A percentile compares a stretch with the other conserved stretches of the same genome.
These are phyloP conservation scores for Melanotaenia duboulayi DNA, from an alignment of 2,113 vertebrate genomes.

Conservation along the genomic window DNA sequence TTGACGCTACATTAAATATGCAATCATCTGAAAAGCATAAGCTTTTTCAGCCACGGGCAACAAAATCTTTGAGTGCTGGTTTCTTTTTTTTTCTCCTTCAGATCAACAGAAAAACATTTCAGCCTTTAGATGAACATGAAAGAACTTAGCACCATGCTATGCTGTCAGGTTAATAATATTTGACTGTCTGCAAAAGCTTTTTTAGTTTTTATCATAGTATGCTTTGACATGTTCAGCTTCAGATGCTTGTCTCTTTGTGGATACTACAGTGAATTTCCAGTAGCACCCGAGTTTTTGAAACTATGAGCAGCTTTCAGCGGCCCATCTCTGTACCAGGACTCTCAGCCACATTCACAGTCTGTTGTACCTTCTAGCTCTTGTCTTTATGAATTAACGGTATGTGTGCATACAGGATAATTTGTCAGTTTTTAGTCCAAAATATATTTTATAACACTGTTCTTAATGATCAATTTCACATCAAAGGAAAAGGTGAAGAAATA, in stretches of 20 bases:
- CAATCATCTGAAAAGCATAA: not conserved
- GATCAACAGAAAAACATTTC: conserved; percentile 1
- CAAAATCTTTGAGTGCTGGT: not conserved
- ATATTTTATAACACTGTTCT: too few relatives aligned
- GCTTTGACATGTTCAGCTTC: not conserved
- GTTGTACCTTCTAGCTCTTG: too few relatives aligned
- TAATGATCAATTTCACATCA: too few relatives aligned
- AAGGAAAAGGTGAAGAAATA: too few relatives aligned
- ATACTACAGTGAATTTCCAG: not conserved
- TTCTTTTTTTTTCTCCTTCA: not conserved
- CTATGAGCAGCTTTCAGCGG: not conserved
- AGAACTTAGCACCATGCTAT: not conserved
- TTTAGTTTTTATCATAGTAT: not conserved
- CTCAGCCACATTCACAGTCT: too few relatives aligned
- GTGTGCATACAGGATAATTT: too few relatives aligned
- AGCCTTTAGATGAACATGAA: not conserved
- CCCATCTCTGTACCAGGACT: too few relatives aligned
- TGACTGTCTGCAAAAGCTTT: not conserved
- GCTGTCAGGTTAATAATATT: not conserved
- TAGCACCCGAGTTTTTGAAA: not conserved
- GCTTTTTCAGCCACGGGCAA: not conserved
- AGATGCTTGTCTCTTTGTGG: not conserved
- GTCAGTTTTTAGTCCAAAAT: not conserved
- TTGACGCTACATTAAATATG: not conserved
- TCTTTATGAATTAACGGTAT: too few relatives aligned